Conservation (phyloP, 2,113 vertebrate genomes). For the Narcine bancroftii region DNA sequence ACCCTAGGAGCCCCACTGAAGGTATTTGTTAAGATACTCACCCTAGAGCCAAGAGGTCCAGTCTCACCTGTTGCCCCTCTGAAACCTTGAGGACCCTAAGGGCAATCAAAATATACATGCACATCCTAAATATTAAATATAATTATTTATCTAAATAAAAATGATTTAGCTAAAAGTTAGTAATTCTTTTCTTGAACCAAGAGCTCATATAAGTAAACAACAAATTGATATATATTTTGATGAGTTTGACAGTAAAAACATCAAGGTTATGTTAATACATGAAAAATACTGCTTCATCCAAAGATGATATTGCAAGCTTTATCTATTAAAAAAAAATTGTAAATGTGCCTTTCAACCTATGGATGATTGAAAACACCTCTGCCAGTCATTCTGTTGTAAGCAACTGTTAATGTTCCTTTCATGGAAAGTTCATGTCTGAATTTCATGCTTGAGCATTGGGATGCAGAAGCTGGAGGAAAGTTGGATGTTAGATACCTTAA, state of each 20-base stretch:
- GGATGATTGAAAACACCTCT: background rate
- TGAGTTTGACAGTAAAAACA: background rate
- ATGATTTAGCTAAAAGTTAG: background rate
- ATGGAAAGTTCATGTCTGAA: too few relatives aligned
- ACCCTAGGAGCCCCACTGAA: background rate
- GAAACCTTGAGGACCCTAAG: conserved; percentile 6
- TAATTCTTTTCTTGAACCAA: background rate
- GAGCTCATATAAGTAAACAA: background rate
- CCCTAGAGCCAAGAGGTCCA: background rate
- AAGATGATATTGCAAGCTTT: background rate
- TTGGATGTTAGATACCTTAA: too few relatives aligned
- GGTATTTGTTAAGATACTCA: conserved; percentile 7
- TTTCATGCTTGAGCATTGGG: too few relatives aligned
- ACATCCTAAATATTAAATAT: background rate
- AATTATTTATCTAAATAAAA: background rate
- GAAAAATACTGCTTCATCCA: background rate
- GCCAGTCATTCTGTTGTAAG: too few relatives aligned
- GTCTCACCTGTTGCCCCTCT: background rate
- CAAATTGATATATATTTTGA: background rate
- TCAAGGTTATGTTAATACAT: background rate
- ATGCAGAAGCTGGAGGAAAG: too few relatives aligned
- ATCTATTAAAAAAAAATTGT: background rate
- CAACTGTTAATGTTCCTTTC: too few relatives aligned
- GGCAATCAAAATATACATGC: background rate
- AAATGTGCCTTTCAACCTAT: background rate